Evolutionary conservation across 2,888 invertebrate species (phyloP), one percentile per base, ranked within the genome.

Genomic region (Pterostichus niger): DNA sequence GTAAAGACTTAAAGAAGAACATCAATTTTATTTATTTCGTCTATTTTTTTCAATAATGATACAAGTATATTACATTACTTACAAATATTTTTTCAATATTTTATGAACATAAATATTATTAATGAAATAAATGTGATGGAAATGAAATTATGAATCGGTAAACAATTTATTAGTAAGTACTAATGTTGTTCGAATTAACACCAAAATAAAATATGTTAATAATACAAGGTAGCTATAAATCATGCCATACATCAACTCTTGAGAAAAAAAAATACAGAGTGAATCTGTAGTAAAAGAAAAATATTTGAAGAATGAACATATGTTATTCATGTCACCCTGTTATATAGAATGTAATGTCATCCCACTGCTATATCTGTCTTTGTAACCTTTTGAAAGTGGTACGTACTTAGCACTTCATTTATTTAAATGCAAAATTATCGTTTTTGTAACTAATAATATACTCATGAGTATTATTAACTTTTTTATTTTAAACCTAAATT

Each of bases 291-390:
- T n/a, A 10, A 46, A 49, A 2, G n/a, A 49, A 49, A 49, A 49
- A 49, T 49, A 11, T 9, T n/a, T 49, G 13, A 49, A 11, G 11
- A 49, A 49, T 49, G 49, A 13, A 6, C 49, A 49, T 11, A n/a
- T n/a, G 46, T 46, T 46, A 46, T 46, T 46, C 46, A 46, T 46
- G 49, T 49, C 49, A 49, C 49, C 13, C 49, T 49, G 49, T 49
- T 49, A 49, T 49, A 49, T 49, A 49, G 49, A 49, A 49, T 49
- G 5, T 49, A 13, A n/a, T 49, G 13, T 49, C 49, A 49, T 13
- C n/a, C 49, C 49, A 49, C 49, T 49, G 49, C 40, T 40, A 40
- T 40, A 40, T 9, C 49, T 49, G 49, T 49, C 13, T 5, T 11
- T 49, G 13, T 5, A 49, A 49, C 13, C 13, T 49, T n/a, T 2